Evolutionary conservation across 2,888 invertebrate genomes (phyloP), one percentile per base, ranked within the genome.

Genomic region (Agrotis puta): DNA sequence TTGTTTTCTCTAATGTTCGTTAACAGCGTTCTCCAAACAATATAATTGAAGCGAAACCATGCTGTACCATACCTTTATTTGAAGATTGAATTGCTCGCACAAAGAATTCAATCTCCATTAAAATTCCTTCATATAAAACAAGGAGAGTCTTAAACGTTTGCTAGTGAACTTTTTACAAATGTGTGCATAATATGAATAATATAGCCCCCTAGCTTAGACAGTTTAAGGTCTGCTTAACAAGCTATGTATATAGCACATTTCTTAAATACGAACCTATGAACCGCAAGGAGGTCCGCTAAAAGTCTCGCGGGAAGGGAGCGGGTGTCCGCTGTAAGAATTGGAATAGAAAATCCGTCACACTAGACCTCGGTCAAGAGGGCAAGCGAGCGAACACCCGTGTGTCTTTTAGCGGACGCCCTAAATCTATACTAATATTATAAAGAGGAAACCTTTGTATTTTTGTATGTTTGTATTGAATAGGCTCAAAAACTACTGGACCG

Each of bases 161-260:
- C 33, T 72, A 74, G 65, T 74, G 76, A 64, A 79, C 74, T 24
- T 50, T 58, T n/a, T 80, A 75, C 64, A 72, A 45, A 33, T n/a
- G n/a, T 69, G 71, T 67, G 68, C 27, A 59, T 3, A 54, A 45
- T 70, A 50, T 70, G 39, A 33, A 50, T 73, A 75, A 75, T 70
- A 16, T 75, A 74, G 54, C 64, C 57, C 58, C 71, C 13, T 70
- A 71, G 63, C 73, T 64, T 54, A 62, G 3, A 39, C 11, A 6
- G 3, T 65, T 33, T 57, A 69, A 50, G 20, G n/a, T 61, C 43
- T 61, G 73, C 68, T 51, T 68, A 73, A 72, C 14, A 20, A 74
- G 51, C 43, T 33, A 56, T 56, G 56, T 56, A 13, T 33, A 56
- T 33, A 33, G 56, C n/a, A 33, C 13, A 56, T 33, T 54, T 56